Evolutionary conservation across 2,888 invertebrate genomes (phyloP), one percentile per base, ranked within the genome.

Genomic region (Andrena praecox): DNA sequence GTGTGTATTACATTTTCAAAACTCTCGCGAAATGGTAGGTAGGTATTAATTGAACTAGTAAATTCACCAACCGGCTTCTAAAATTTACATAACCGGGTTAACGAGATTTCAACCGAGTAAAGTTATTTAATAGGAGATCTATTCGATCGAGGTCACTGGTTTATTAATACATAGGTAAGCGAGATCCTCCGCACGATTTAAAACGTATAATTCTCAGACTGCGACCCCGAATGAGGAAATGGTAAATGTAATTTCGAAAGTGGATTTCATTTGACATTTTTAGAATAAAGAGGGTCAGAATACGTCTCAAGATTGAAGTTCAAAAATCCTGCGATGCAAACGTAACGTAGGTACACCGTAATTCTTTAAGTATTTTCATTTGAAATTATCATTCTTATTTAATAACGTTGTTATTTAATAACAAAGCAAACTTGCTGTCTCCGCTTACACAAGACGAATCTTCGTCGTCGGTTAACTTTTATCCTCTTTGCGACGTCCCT

Each of bases 391-490:
- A 35, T 10, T 60, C 72, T 70, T 69, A 77, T 77, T 59, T 63
- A 59, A 63, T 70, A 76, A 64, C 31, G 66, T 71, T 74, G 63
- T 80, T 83, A 83, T 80, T 83, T 83, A 75, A 83, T 77, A 72
- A 80, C 64, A 59, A 33, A 59, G 50, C 29, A 35, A 54, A 72
- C 62, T 72, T 59, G 48, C 16, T 20, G 31, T n/a, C 68, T 52
- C 27, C 7, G 27, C 62, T 75, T 62, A 35, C 42, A 50, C 31
- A 71, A 69, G 59, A 62, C 66, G 62, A 42, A 68, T 42, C n/a
- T 52, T 71, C 59, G 16, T 77, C 56, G 67, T 52, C 27, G 80
- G 77, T 80, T 69, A 77, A 80, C 59, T 68, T 77, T 77, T 74
- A 84, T 83, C 74, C 71, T 80, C 80, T 85, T 84, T 77, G 42